These are phyloP conservation scores for Leptobrachium leishanense DNA, from an alignment of 2,113 vertebrate genomes.

Conservation along the genomic window DNA sequence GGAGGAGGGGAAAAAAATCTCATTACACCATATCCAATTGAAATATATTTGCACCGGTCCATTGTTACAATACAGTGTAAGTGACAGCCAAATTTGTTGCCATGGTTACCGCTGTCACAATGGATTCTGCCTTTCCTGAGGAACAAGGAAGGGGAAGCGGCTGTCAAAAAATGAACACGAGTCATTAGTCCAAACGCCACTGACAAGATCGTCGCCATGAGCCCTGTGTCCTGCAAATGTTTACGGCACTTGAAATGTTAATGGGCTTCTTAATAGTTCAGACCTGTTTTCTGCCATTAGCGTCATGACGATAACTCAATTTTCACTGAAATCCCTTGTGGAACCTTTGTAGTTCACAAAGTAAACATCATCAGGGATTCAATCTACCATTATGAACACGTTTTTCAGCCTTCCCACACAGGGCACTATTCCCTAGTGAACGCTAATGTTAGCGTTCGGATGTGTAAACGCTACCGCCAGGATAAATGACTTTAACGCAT, in stretches of 20 bases:
- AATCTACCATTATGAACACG: no score
- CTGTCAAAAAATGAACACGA: conserved; percentile 43
- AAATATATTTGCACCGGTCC: conserved; percentile 45
- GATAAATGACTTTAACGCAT: no score
- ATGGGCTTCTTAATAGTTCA: conserved; percentile 20
- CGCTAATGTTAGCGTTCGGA: no score
- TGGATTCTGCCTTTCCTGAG: conserved; percentile 30
- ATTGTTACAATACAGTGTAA: conserved; percentile 49
- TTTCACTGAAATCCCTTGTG: no score
- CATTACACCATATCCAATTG: conserved; percentile 47
- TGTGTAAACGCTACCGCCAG: no score
- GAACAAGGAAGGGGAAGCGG: not conserved
- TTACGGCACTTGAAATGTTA: not conserved
- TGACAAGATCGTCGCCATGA: not conserved
- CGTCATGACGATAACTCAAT: no score
- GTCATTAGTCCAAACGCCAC: conserved; percentile 27
- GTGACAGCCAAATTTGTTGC: conserved; percentile 47
- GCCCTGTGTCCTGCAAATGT: not conserved
- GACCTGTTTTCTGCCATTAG: not conserved
- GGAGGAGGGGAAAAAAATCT: conserved; percentile 36
- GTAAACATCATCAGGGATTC: no score
- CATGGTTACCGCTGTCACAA: conserved; percentile 44
- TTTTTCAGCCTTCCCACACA: no score
- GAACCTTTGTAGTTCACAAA: no score
- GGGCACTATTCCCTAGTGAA: no score